Evolutionary conservation across 2,888 invertebrate genomes (phyloP), one percentile per base, ranked within the genome.

Genomic region (Periphyllus acericola): DNA sequence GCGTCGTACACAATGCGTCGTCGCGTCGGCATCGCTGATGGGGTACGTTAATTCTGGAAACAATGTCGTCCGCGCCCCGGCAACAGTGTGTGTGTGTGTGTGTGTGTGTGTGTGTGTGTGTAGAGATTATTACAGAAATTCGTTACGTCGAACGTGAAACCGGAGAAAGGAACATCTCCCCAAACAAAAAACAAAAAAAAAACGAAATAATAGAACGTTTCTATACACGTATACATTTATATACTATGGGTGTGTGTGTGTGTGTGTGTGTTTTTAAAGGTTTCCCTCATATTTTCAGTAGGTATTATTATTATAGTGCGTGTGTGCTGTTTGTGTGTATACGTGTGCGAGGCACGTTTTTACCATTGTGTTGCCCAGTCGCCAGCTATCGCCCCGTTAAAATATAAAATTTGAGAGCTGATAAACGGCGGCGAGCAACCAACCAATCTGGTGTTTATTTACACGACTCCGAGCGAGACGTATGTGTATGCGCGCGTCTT

Each of bases 161-260:
- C 81, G 81, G 87, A 87, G 87, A 87, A 87, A 87, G 74, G 87
- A 87, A 81, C 80, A 80, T 87, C 87, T 81, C 87, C 87, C 87
- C 81, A 5, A 74, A 87, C 36, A 60, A 74, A 87, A 87, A 55
- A 83, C 40, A 29, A 82, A 71, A 52, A 71, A 78, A 68, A 85
- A 71, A 55, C 60, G 29, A 81, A 87, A 87, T 87, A 87, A 87
- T 81, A 87, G 74, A 87, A 87, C 74, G 74, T 66, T 46, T 72
- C 46, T 60, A 74, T 81, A 60, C 34, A 71, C 21, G 9, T 9
- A 66, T 66, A 66, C 11, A 66, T 66, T 8, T 40, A 40, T 84
- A 84, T 40, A 46, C 9, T 71, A 25, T 68, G 4, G 36, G 32
- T 11, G 29, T 80, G 29, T 71, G 75, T 66, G 29, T 25, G 83